Conservation (phyloP, 2,888 invertebrate species). For the Xestoiulus laeticollis region DNA sequence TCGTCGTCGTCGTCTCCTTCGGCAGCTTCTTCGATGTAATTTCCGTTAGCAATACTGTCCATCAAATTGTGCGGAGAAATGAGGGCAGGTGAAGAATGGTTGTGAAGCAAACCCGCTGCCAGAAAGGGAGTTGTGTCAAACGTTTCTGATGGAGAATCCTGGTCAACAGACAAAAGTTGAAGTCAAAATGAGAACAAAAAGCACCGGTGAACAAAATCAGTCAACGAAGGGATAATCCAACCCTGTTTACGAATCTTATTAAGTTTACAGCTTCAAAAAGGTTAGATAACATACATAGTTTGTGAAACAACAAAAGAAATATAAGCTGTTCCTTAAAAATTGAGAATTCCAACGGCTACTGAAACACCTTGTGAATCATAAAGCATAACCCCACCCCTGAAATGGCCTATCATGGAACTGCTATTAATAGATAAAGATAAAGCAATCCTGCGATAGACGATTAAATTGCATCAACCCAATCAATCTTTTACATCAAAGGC, state of each 20-base stretch:
- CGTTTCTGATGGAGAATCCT: constrained; percentile 32
- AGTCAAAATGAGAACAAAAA: neutral
- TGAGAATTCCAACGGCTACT: neutral
- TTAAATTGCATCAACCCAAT: neutral
- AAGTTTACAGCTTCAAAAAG: neutral
- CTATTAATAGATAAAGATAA: neutral
- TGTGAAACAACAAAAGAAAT: neutral
- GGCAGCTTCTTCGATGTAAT: neutral
- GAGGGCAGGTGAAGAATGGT: neutral
- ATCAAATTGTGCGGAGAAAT: neutral
- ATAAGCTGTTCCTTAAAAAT: neutral
- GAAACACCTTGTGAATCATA: neutral
- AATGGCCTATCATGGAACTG: neutral
- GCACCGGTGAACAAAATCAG: neutral
- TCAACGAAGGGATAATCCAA: neutral
- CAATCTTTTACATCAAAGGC: neutral
- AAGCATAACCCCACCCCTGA: neutral
- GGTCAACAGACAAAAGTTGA: neutral
- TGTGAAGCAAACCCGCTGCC: neutral
- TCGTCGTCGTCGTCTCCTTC: neutral
- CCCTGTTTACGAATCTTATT: neutral
- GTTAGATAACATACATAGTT: neutral
- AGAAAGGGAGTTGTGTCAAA: constrained; percentile 4
- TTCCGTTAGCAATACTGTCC: neutral
- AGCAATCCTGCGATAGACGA: neutral